Evolutionary conservation across 2,888 invertebrate genomes (phyloP).

Genomic region (Coelinius sp.): DNA sequence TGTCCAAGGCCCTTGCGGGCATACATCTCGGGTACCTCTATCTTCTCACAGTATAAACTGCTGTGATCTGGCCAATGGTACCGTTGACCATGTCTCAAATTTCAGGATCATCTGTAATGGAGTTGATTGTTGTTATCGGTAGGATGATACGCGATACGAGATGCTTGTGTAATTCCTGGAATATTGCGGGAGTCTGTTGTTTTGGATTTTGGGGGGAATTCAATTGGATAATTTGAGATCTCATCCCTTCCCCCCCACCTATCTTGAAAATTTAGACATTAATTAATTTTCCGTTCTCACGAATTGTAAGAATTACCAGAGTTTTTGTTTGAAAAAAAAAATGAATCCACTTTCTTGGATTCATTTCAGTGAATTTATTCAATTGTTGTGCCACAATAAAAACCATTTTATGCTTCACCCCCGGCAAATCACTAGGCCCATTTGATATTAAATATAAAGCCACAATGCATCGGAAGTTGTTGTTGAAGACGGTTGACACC

Average conservation of each 20-base stretch:
- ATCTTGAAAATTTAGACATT: too few relatives aligned
- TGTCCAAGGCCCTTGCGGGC: slow-evolving; percentile 15
- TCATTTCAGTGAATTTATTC: too few relatives aligned
- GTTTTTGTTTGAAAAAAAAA: too few relatives aligned
- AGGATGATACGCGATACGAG: slow-evolving; percentile 26
- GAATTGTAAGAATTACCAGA: too few relatives aligned
- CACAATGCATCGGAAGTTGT: neutral
- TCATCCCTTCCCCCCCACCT: too few relatives aligned
- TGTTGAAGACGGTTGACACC: neutral
- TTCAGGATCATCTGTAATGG: slow-evolving; percentile 37
- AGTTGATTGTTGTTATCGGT: slow-evolving; percentile 33
- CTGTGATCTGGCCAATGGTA: slow-evolving; percentile 26
- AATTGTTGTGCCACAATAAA: neutral
- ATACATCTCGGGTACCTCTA: slow-evolving; percentile 20
- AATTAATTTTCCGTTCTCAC: too few relatives aligned
- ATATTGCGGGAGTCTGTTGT: too few relatives aligned
- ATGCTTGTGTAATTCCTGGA: too few relatives aligned
- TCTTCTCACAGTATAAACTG: slow-evolving; percentile 22
- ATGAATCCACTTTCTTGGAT: too few relatives aligned
- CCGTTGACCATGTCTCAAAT: slow-evolving; percentile 40
- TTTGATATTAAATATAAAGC: neutral
- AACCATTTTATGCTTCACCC: neutral
- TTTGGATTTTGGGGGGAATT: too few relatives aligned
- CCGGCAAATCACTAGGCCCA: neutral
- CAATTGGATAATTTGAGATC: neutral